phyloP scores from a whole-genome alignment of 2,888 invertebrate genomes.

The Parnassius orleans region DNA sequence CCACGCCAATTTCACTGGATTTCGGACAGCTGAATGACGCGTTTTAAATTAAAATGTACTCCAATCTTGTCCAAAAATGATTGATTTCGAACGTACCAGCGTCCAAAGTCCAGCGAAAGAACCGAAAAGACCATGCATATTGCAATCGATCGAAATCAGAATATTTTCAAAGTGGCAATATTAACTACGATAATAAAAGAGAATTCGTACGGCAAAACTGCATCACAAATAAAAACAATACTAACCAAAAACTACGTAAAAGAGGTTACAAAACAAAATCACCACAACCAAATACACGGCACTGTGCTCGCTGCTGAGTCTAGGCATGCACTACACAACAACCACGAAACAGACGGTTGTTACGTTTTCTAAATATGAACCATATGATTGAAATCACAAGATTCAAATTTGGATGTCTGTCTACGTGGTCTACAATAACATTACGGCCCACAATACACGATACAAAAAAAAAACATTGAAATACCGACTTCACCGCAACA shows the following conservation, averaged over 20 bases:
- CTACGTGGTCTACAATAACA: slow-evolving; percentile 18
- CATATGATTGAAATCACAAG: slow-evolving; percentile 13
- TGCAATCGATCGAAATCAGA: slow-evolving; percentile 37
- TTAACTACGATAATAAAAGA: slow-evolving; percentile 67
- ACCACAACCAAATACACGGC: slow-evolving; percentile 77
- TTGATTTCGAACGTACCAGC: slow-evolving; percentile 7
- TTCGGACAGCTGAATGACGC: slow-evolving; percentile 31
- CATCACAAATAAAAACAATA: slow-evolving; percentile 68
- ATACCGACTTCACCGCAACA: background rate
- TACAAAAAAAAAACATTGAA: background rate
- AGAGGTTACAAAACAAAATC: slow-evolving; percentile 47
- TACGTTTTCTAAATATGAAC: slow-evolving; percentile 28
- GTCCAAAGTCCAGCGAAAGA: slow-evolving; percentile 52
- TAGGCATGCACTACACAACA: slow-evolving; percentile 72
- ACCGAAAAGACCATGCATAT: slow-evolving; percentile 56
- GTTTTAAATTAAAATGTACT: background rate
- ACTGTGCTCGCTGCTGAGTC: slow-evolving; percentile 61
- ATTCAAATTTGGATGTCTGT: slow-evolving; percentile 21
- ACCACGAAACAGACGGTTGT: slow-evolving; percentile 27
- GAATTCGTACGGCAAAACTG: slow-evolving; percentile 69
- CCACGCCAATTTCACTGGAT: slow-evolving; percentile 40
- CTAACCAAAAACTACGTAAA: slow-evolving; percentile 48
- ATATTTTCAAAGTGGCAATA: slow-evolving; percentile 27
- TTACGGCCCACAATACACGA: slow-evolving; percentile 19
- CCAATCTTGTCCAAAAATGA: background rate